Evolutionary conservation across 2,113 vertebrate species (phyloP), one percentile per base, ranked within the genome.

Genomic region (Oncorhynchus masou): DNA sequence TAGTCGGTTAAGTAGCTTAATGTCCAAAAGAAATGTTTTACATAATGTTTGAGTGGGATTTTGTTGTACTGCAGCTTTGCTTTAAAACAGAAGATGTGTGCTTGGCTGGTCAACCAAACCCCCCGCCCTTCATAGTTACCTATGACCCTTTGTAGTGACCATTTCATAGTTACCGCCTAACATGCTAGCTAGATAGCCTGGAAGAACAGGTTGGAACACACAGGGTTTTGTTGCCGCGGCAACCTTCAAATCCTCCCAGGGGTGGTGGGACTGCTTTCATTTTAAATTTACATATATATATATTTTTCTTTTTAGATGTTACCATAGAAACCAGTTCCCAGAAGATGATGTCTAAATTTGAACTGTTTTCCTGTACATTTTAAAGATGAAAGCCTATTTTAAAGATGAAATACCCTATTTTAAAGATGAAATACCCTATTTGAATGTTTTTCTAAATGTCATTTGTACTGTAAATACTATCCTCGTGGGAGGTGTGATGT

Each of bases 391-490:
- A n/a, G 1, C 31, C 5, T 93, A 92, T 91, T 92, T 91, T 91
- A 91, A 90, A 87, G 81, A 34, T 95, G 93, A 34, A 34, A 34
- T 34, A 34, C 0, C 34, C 34, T 93, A 92, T 91, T 92, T 92
- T 91, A 91, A 90, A 87, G 81, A 34, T 95, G 93, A 34, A 34
- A 34, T 34, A 34, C 34, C 34, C 34, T 93, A 92, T 91, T 92
- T 92, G 91, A 91, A 90, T 34, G 34, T 34, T 96, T 94, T 93
- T 84, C 88, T 94, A 95, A 79, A 79, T 93, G 88, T 93, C 91
- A 94, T 94, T 91, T 93, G 34, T 94, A 94, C 90, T 96, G 95
- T 96, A 96, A 95, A 95, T 96, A 96, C 86, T 93, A 90, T 92
- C 91, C 88, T 83, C 91, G 76, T 70, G 81, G 85, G 71, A 85